Conservation (phyloP, 2,888 invertebrate genomes). For the Minunthozetes semirufus region DNA sequence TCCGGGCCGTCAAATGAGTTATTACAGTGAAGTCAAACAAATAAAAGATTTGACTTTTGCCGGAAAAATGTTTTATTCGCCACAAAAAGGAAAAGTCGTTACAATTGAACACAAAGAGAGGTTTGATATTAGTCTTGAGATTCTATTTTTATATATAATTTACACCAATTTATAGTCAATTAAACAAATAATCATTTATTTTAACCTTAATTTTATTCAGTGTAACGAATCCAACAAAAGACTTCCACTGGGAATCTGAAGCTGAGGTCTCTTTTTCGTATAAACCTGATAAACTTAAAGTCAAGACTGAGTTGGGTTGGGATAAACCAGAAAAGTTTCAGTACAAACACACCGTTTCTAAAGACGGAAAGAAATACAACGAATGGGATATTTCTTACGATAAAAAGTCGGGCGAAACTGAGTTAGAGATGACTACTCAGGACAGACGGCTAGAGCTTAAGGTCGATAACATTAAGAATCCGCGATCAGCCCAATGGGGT, state of each 20-base stretch:
- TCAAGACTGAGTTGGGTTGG: not conserved
- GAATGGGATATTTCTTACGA: not conserved
- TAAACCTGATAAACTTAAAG: not conserved
- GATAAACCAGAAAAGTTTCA: not conserved
- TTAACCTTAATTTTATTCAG: not conserved
- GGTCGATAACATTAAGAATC: not conserved
- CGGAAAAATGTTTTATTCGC: constrained; percentile 26
- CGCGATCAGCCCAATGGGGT: not conserved
- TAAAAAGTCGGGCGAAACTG: not conserved
- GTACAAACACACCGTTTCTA: not conserved
- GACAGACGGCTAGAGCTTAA: not conserved
- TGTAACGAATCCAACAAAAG: constrained; percentile 28
- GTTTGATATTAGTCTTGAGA: constrained; percentile 8
- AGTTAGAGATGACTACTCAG: not conserved
- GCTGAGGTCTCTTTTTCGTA: constrained; percentile 28
- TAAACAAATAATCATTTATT: not conserved
- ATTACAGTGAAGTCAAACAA: constrained; percentile 34
- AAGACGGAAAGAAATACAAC: not conserved
- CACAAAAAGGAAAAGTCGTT: constrained; percentile 14
- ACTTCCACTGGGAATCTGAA: constrained; percentile 9
- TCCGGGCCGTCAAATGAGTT: constrained; percentile 7
- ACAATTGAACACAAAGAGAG: constrained; percentile 30
- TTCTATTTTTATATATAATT: no score
- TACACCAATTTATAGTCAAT: no score
- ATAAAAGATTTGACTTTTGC: constrained; percentile 27